Evolutionary conservation across 2,113 vertebrate species (phyloP), one percentile per base, ranked within the genome.

Genomic region (Pycnonotus jocosus): DNA sequence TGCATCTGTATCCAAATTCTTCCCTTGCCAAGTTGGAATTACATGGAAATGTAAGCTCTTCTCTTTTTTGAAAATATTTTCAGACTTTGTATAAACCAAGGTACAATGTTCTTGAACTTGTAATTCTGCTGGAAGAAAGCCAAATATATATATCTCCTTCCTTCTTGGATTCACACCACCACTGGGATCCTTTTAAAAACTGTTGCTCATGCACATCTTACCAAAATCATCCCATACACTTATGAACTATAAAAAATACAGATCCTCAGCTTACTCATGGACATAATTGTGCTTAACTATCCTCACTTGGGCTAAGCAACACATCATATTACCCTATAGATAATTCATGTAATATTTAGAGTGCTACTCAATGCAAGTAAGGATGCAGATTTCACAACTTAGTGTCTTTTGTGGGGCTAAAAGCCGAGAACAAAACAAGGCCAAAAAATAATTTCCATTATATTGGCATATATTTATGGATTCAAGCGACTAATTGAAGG

Each of bases 401-500:
- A 65, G 8, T 48, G 45, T n/a, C 4, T 76, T 79, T 30, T 13
- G 15, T 2, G 10, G 5, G 15, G 5, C 9, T 68, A 77, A 88
- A 90, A 90, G 9, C 13, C 37, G 85, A 60, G 28, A 94, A 48
- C 3, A 81, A 89, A 94, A 78, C 12, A 89, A 68, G 15, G 6
- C 12, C 6, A 45, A 58, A 56, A 68, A 70, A 53, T 47, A 61
- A 38, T 35, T 77, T 79, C 60, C 56, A 73, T 61, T 4, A 51
- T 62, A 47, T 68, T 44, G 61, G 48, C 51, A 71, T 53, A 40
- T 78, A 73, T 95, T 94, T 96, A 81, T 79, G 70, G 58, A 95
- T 82, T 70, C 89, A 91, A 96, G 56, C 50, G 66, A 80, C 62
- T 95, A 96, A 96, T 81, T 95, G 94, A 94, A 86, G 78, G 87